These are phyloP conservation scores for Bergia puertoricense DNA, from an alignment of 92 coral and sea anemone genomes.

Conservation along the genomic window DNA sequence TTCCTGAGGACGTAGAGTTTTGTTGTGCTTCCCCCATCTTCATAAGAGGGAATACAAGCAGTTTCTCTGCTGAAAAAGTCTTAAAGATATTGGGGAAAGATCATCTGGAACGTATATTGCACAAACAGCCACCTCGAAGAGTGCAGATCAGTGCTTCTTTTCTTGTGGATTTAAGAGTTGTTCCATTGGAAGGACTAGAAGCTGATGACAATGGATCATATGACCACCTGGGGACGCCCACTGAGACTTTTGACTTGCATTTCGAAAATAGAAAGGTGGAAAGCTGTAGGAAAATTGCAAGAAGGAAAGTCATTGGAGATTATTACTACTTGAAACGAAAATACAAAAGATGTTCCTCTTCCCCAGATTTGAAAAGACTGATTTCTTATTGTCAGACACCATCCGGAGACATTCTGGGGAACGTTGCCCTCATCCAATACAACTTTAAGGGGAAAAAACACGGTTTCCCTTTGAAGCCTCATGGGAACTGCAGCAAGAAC, in stretches of 20 bases:
- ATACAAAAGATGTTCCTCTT: slow-evolving; percentile 24
- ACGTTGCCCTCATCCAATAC: not conserved
- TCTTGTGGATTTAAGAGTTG: slow-evolving; percentile 43
- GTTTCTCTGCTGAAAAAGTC: slow-evolving; percentile 42
- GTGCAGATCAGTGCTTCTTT: slow-evolving; percentile 51
- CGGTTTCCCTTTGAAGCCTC: not conserved
- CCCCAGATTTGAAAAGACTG: not conserved
- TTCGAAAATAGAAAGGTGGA: slow-evolving; percentile 1
- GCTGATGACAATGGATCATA: slow-evolving; percentile 51
- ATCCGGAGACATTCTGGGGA: not conserved
- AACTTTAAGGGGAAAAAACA: not conserved
- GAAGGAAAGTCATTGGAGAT: slow-evolving; percentile 25
- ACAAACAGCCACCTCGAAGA: slow-evolving; percentile 52
- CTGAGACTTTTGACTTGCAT: slow-evolving; percentile 30
- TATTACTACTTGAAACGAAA: slow-evolving; percentile 18
- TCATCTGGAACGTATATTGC: slow-evolving; percentile 39
- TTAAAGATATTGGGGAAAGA: slow-evolving; percentile 36
- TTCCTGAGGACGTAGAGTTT: slow-evolving; percentile 49
- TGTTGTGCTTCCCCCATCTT: slow-evolving; percentile 49
- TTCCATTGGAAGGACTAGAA: slow-evolving; percentile 42
- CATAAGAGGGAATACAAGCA: slow-evolving; percentile 47
- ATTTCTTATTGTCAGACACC: not conserved
- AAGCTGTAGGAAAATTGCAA: slow-evolving; percentile 16
- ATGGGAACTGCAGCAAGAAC: not conserved
- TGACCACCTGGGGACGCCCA: slow-evolving; percentile 40